phyloP scores from a whole-genome alignment of 2,888 invertebrate species.

The Leptinotarsa rubiginosa region DNA sequence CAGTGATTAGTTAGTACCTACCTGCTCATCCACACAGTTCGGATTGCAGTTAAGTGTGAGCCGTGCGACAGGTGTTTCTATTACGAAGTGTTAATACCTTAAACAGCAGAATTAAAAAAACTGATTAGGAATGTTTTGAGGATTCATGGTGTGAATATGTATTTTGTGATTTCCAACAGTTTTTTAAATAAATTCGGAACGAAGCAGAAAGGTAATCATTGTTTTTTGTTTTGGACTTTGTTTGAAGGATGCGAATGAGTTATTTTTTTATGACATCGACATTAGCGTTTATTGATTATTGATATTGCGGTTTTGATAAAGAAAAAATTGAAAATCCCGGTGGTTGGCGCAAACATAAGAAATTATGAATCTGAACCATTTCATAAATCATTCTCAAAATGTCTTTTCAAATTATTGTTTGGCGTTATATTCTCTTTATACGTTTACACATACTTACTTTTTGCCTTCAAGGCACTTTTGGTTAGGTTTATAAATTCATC shows the following conservation, averaged over 20 bases:
- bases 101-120: background rate
- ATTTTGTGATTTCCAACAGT: slow-evolving; percentile 8
- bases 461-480: too few relatives aligned
- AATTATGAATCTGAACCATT: background rate
- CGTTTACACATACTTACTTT: too few relatives aligned
- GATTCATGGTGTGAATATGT: slow-evolving; percentile 17
- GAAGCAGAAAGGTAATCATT: slow-evolving; percentile 3
- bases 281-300: too few relatives aligned
- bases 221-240: background rate
- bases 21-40: background rate
- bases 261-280: background rate
- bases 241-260: background rate
- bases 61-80: slow-evolving; percentile 7
- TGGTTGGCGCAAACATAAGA: background rate
- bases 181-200: background rate
- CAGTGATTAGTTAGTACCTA: background rate
- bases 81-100: background rate
- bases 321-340: too few relatives aligned
- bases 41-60: background rate
- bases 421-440: too few relatives aligned
- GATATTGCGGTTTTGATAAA: too few relatives aligned
- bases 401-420: too few relatives aligned
- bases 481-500: too few relatives aligned
- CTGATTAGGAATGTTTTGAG: slow-evolving; percentile 2
- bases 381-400: too few relatives aligned